Percentiles rank a stretch among this genome's conserved stretches.
Evolutionary conservation across 35 echinoderm and acorn worm genomes (phyloP).

Genomic region (Lytechinus variegatus): DNA sequence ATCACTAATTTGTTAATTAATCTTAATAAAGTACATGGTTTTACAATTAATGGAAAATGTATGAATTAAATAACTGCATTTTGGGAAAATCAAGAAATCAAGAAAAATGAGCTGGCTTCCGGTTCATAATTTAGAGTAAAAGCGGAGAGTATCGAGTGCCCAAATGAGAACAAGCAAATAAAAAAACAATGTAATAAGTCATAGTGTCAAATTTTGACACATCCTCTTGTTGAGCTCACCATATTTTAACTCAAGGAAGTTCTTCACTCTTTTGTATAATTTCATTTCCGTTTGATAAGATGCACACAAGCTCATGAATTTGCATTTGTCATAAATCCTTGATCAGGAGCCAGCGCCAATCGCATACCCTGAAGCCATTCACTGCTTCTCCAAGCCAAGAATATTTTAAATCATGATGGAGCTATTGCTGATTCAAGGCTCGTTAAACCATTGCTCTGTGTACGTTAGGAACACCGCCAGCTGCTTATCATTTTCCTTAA

Average conservation of each 20-base stretch:
- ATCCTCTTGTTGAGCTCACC: not conserved
- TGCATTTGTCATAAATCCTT: constrained; percentile 34
- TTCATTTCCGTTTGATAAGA: constrained; percentile 32
- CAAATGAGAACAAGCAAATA: not conserved
- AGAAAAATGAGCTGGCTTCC: no score
- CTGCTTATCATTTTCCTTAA: not conserved
- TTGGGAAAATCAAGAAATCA: no score
- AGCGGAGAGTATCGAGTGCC: no score
- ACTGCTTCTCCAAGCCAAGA: not conserved
- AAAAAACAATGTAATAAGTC: not conserved
- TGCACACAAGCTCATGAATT: constrained; percentile 23
- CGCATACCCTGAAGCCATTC: constrained; percentile 33
- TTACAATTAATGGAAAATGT: no score
- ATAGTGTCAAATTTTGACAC: not conserved
- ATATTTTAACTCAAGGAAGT: not conserved
- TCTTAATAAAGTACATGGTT: no score
- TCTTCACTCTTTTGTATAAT: not conserved
- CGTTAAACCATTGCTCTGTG: not conserved
- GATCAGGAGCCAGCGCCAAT: constrained; percentile 6
- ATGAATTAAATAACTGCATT: no score
- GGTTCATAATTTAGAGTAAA: no score
- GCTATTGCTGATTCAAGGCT: constrained; percentile 11
- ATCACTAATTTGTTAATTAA: no score
- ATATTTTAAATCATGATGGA: constrained; percentile 20
- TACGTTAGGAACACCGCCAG: not conserved